Percentiles rank a stretch among this genome's conserved stretches.
These are phyloP conservation scores for Octonoba sinensis DNA, from an alignment of 2,888 invertebrate species.

Conservation along the genomic window DNA sequence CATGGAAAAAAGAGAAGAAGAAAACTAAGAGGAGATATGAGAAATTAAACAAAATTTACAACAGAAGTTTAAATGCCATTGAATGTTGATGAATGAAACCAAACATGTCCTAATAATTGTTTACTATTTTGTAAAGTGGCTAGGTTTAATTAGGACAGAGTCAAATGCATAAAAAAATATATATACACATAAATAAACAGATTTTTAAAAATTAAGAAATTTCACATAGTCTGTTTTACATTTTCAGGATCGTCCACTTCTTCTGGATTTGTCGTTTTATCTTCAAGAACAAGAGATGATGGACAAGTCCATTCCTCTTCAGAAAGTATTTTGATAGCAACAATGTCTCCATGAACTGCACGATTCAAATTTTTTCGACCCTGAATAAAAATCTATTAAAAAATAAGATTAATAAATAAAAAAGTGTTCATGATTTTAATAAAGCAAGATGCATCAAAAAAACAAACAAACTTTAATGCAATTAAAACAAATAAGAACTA, in stretches of 20 bases:
- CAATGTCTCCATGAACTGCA: constrained; percentile 93
- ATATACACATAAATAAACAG: neutral
- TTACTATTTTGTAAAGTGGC: neutral
- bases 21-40: too few species aligned
- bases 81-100: too few species aligned
- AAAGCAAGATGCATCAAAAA: too few species aligned
- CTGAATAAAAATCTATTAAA: constrained; percentile 79
- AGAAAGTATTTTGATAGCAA: constrained; percentile 90
- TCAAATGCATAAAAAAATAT: neutral
- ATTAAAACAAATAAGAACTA: too few species aligned
- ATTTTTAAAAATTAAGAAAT: neutral
- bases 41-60: too few species aligned
- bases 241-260: constrained; percentile 78
- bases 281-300: constrained; percentile 77
- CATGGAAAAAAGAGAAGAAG: too few species aligned
- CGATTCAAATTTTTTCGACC: constrained; percentile 89
- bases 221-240: neutral
- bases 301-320: constrained; percentile 92
- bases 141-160: too few species aligned
- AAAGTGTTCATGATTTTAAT: too few species aligned
- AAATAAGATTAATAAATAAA: neutral
- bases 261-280: constrained; percentile 70
- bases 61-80: too few species aligned
- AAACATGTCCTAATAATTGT: too few species aligned
- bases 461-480: too few species aligned